Evolutionary conservation across 2,113 vertebrate species (phyloP).

Genomic region (Choloepus hoffmanni): DNA sequence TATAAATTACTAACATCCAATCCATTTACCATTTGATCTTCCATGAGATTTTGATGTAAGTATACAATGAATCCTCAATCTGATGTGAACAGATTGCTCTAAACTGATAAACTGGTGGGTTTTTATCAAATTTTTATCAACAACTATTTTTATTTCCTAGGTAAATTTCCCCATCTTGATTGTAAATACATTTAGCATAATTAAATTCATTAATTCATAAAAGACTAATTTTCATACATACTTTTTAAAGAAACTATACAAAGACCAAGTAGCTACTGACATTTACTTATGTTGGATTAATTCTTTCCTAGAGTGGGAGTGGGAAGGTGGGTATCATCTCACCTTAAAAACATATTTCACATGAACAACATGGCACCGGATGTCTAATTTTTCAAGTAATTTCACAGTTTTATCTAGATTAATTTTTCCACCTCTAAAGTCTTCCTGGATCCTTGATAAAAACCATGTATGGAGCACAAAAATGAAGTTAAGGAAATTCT

Average conservation of each 20-base stretch:
- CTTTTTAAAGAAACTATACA: constrained; percentile 46
- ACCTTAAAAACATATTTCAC: constrained; percentile 88
- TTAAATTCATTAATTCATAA: constrained; percentile 21
- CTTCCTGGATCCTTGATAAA: constrained; percentile 81
- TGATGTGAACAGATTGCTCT: neutral
- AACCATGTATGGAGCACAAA: constrained; percentile 84
- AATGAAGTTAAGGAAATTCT: constrained; percentile 84
- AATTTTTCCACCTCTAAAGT: constrained; percentile 85
- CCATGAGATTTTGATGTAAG: neutral
- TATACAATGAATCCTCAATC: neutral
- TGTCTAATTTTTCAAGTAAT: constrained; percentile 84
- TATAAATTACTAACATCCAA: neutral
- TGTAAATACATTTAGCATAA: constrained; percentile 21
- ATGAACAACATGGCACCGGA: constrained; percentile 77
- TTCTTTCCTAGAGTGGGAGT: neutral
- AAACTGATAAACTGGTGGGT: neutral
- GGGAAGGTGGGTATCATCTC: constrained; percentile 44
- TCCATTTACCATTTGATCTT: neutral
- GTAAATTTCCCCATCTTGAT: neutral
- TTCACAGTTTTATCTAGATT: constrained; percentile 75
- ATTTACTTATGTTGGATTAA: neutral
- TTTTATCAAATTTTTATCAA: constrained; percentile 51
- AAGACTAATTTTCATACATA: neutral
- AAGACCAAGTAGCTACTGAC: neutral
- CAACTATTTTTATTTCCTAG: neutral